Percentiles rank a stretch among this genome's conserved stretches.
Conservation (phyloP, 2,113 vertebrate genomes). For the Pteruthius melanotis region DNA sequence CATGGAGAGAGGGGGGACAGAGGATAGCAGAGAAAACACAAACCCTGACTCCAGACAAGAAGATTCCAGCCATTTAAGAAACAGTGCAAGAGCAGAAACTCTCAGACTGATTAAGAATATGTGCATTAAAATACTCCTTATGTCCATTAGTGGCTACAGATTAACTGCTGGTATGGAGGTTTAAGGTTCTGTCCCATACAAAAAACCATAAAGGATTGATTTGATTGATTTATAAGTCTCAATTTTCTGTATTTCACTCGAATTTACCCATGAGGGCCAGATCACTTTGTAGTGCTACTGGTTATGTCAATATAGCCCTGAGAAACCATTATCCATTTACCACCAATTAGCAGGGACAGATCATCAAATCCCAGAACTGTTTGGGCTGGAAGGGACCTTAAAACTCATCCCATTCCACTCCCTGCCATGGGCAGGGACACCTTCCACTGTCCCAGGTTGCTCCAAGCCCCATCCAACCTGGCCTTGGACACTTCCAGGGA, state of each 20-base stretch:
- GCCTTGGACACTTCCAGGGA: not conserved
- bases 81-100: not conserved
- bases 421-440: not conserved
- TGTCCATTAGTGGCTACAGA: not conserved
- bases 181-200: not conserved
- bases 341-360: not conserved
- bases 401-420: not conserved
- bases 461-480: rapidly evolving
- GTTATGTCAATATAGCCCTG: not conserved
- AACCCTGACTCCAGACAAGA: not conserved
- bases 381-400: not conserved
- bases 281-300: not conserved
- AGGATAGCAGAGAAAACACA: not conserved
- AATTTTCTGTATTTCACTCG: not conserved
- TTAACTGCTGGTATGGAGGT: not conserved
- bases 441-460: rapidly evolving
- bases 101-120: not conserved
- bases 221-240: not conserved
- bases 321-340: not conserved
- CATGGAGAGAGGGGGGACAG: not conserved
- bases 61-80: not conserved
- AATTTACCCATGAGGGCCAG: not conserved
- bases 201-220: not conserved
- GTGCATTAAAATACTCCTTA: rapidly evolving
- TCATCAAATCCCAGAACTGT: not conserved